phyloP scores from a whole-genome alignment of 2,113 vertebrate species.

The Heterochromis multidens region DNA sequence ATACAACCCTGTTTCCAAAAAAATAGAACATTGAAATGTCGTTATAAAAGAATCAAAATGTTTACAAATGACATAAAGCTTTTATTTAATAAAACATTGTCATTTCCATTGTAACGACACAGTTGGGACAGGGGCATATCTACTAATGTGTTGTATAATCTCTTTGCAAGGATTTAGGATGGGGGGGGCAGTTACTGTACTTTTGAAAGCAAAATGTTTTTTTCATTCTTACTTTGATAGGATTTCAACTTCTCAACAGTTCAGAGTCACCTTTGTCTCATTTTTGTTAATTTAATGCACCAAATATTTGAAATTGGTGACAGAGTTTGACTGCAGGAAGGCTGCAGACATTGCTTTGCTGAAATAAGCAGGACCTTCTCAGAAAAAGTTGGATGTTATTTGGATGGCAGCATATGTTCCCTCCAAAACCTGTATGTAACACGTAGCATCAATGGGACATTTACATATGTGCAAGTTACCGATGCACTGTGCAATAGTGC shows the following conservation, averaged over 20 bases:
- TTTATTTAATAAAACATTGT: not conserved
- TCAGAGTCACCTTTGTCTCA: not conserved
- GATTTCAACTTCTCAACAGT: not conserved
- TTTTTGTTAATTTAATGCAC: not conserved
- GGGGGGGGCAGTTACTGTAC: not conserved
- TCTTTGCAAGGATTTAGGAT: not conserved
- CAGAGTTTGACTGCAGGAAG: too few relatives aligned
- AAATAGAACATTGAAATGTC: not conserved
- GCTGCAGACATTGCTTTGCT: too few relatives aligned
- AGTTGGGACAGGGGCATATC: not conserved
- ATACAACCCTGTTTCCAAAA: not conserved
- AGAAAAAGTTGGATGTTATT: too few relatives aligned
- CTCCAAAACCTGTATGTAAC: not conserved
- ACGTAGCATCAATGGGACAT: not conserved
- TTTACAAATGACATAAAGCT: not conserved
- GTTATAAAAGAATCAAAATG: not conserved
- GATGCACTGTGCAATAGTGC: accelerated
- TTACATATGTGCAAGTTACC: not conserved
- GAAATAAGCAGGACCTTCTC: too few relatives aligned
- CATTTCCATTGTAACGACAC: not conserved
- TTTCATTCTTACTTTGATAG: not conserved
- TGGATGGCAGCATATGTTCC: accelerated
- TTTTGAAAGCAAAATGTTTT: not conserved
- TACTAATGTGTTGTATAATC: not conserved
- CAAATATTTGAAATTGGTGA: too few relatives aligned